These are phyloP conservation scores for Agrochola lota DNA, from an alignment of 2,888 invertebrate genomes.

Conservation along the genomic window DNA sequence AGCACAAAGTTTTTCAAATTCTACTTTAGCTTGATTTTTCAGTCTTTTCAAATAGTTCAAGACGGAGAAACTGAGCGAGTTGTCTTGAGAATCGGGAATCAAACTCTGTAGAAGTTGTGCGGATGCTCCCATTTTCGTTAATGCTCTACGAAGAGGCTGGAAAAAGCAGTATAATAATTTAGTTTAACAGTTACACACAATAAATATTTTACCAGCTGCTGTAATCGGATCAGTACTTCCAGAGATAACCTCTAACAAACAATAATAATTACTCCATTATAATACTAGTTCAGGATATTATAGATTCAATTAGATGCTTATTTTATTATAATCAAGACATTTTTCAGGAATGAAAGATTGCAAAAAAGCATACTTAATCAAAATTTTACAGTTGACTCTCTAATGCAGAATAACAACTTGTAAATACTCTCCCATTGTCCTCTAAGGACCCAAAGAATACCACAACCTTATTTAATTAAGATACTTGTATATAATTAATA, in stretches of 20 bases:
- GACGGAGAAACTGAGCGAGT: conserved; percentile 97
- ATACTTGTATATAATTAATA: neutral
- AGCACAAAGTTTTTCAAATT: conserved; percentile 96
- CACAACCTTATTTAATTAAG: too few relatives aligned
- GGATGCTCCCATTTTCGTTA: conserved; percentile 97
- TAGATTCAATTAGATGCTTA: too few relatives aligned
- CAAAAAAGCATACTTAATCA: neutral
- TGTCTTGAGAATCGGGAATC: conserved; percentile 98
- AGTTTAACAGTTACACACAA: neutral
- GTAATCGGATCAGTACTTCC: neutral
- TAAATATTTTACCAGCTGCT: too few relatives aligned
- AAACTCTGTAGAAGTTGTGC: conserved; percentile 95
- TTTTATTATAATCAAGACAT: neutral
- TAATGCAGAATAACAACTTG: neutral
- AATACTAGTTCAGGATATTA: neutral
- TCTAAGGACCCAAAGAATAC: neutral
- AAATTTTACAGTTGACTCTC: neutral
- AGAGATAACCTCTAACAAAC: neutral
- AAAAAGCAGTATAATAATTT: conserved; percentile 66
- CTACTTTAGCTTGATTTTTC: conserved; percentile 97
- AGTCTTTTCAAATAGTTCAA: conserved; percentile 98
- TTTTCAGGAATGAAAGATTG: too few relatives aligned
- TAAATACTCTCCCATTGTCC: neutral
- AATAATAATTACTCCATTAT: neutral
- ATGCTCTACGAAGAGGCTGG: conserved; percentile 96